A percentile compares a stretch with the other conserved stretches of the same genome.
These are phyloP conservation scores for Sporophila hypoxantha DNA, from an alignment of 2,113 vertebrate species.

Conservation along the genomic window DNA sequence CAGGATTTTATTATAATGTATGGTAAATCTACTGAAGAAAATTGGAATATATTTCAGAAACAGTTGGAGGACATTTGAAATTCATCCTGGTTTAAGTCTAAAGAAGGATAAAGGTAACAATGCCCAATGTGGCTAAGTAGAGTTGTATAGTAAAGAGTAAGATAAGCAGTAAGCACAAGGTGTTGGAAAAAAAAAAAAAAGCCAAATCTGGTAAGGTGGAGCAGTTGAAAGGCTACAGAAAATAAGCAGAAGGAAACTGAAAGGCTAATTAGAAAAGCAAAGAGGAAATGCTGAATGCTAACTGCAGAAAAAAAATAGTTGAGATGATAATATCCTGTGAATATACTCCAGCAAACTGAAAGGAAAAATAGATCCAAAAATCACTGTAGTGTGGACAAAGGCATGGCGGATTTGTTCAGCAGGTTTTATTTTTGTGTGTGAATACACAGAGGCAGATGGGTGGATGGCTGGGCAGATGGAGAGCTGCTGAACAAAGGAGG, in stretches of 20 bases:
- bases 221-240: neutral
- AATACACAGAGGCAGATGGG: slow-evolving; percentile 11
- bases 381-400: neutral
- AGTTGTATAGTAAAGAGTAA: slow-evolving; percentile 37
- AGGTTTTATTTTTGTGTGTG: neutral
- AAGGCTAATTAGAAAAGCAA: slow-evolving; percentile 38
- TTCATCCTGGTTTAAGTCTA: slow-evolving; percentile 58
- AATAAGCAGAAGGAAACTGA: slow-evolving; percentile 10
- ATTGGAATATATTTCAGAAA: slow-evolving; percentile 61
- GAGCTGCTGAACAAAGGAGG: slow-evolving; percentile 7
- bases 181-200: neutral
- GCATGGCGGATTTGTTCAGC: neutral
- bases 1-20: slow-evolving; percentile 50
- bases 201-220: slow-evolving; percentile 27
- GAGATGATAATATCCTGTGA: neutral
- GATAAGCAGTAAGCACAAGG: slow-evolving; percentile 56
- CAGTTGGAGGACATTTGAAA: slow-evolving; percentile 57
- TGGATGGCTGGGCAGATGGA: slow-evolving; percentile 25
- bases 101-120: slow-evolving; percentile 62
- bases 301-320: neutral
- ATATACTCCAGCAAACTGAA: neutral
- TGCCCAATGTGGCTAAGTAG: slow-evolving; percentile 45
- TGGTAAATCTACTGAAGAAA: slow-evolving; percentile 56
- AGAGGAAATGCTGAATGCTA: neutral
- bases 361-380: slow-evolving; percentile 10